A percentile compares a stretch with the other conserved stretches of the same genome.
Evolutionary conservation across 2,888 invertebrate genomes (phyloP).

Genomic region (Hipparchia semele): DNA sequence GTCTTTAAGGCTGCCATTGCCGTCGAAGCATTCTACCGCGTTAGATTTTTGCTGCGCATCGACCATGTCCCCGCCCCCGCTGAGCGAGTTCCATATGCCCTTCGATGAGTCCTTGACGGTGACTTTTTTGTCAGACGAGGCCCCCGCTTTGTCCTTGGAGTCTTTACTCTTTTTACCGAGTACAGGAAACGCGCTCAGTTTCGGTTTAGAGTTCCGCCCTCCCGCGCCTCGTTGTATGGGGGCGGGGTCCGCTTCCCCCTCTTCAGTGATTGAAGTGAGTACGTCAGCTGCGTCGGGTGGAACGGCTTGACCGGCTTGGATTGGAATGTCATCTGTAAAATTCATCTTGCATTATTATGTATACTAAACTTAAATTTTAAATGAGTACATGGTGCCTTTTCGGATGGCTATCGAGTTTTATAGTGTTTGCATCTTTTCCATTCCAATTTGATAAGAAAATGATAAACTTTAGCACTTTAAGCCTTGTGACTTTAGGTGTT

Average conservation of each 20-base stretch:
- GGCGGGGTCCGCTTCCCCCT: conserved; percentile 81
- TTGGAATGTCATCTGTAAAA: conserved; percentile 91
- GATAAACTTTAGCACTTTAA: too few species aligned
- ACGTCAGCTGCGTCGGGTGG: conserved; percentile 81
- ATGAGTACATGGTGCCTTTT: neutral
- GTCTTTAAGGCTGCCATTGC: conserved; percentile 75
- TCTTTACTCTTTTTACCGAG: conserved; percentile 86
- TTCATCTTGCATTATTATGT: neutral
- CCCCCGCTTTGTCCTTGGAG: conserved; percentile 71
- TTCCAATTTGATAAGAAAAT: too few species aligned
- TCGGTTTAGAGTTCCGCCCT: conserved; percentile 83
- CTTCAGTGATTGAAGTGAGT: conserved; percentile 87
- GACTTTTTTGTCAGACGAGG: conserved; percentile 70
- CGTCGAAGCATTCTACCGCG: conserved; percentile 63
- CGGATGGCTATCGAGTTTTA: too few species aligned
- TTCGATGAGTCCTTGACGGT: conserved; percentile 74
- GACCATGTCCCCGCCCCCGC: conserved; percentile 75
- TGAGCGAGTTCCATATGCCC: conserved; percentile 73
- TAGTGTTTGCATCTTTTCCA: too few species aligned
- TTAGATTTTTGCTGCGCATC: conserved; percentile 75
- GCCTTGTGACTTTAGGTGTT: too few species aligned
- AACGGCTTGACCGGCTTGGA: conserved; percentile 87
- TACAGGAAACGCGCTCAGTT: conserved; percentile 84
- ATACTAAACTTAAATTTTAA: neutral
- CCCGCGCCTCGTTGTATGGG: conserved; percentile 79